A percentile compares a stretch with the other conserved stretches of the same genome.
phyloP scores from a whole-genome alignment of 2,113 vertebrate species.

The Entelurus aequoreus region DNA sequence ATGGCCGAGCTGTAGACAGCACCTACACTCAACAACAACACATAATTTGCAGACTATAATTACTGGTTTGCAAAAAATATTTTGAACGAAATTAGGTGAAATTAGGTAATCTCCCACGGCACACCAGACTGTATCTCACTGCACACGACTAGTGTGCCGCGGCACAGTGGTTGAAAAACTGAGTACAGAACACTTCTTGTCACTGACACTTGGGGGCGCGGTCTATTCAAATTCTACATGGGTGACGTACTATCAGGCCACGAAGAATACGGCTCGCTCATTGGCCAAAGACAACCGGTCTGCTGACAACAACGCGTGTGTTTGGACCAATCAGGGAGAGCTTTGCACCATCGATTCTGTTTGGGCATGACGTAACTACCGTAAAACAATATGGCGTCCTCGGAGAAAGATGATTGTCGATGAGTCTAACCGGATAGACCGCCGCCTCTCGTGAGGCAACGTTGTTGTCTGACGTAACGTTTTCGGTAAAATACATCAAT shows the following conservation, averaged over 20 bases:
- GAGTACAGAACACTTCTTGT: slow-evolving; percentile 2
- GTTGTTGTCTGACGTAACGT: background rate
- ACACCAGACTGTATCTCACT: too few relatives aligned
- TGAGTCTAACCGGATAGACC: slow-evolving; percentile 22
- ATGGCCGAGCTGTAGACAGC: too few relatives aligned
- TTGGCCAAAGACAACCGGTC: slow-evolving; percentile 81
- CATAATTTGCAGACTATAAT: too few relatives aligned
- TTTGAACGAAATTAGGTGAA: too few relatives aligned
- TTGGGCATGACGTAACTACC: slow-evolving; percentile 75
- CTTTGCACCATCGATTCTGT: slow-evolving; percentile 47
- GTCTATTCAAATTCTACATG: slow-evolving; percentile 80
- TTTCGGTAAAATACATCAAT: background rate
- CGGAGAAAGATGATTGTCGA: slow-evolving; percentile 30
- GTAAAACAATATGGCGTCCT: slow-evolving; percentile 71
- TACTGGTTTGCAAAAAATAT: too few relatives aligned
- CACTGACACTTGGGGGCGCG: slow-evolving; percentile 47
- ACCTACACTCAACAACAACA: too few relatives aligned
- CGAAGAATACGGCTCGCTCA: slow-evolving; percentile 60
- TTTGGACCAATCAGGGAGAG: slow-evolving; percentile 52
- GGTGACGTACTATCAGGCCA: slow-evolving; percentile 94
- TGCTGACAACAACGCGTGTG: slow-evolving; percentile 79
- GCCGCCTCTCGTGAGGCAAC: slow-evolving; percentile 40
- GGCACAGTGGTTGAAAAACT: too few relatives aligned
- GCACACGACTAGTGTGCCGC: too few relatives aligned
- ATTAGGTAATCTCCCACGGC: too few relatives aligned